A percentile compares a stretch with the other conserved stretches of the same genome.
These are phyloP conservation scores for Hyphantria cunea DNA, from an alignment of 1,140 invertebrate genomes.

Conservation along the genomic window DNA sequence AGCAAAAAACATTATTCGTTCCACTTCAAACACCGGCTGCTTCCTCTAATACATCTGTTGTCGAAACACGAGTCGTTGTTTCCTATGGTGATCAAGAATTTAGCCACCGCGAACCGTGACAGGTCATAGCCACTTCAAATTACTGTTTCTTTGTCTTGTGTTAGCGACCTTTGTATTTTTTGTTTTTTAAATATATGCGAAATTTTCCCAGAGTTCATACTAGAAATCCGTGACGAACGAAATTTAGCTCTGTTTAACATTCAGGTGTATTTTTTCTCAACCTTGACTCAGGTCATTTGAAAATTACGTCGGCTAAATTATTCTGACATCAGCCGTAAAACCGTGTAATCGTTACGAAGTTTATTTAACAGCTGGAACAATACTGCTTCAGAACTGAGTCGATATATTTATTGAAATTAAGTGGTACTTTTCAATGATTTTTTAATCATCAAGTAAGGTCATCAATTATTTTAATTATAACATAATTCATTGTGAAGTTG, in stretches of 20 bases:
- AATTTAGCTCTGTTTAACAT: slow-evolving; percentile 1
- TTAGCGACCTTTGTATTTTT: slow-evolving; percentile 17
- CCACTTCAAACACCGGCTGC: slow-evolving; percentile 20
- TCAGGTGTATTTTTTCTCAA: background rate
- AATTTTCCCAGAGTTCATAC: background rate
- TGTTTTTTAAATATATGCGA: slow-evolving; percentile 4
- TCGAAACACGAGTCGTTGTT: slow-evolving; percentile 1
- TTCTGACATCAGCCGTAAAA: slow-evolving; percentile 2
- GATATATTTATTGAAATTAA: background rate
- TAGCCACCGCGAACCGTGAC: slow-evolving; percentile 24
- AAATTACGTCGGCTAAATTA: background rate
- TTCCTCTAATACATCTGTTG: slow-evolving; percentile 14
- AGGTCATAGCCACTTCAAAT: slow-evolving; percentile 22
- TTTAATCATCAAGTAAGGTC: too few species aligned
- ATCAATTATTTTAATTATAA: too few species aligned
- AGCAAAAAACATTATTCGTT: slow-evolving; percentile 16
- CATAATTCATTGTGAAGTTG: too few species aligned
- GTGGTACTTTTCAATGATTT: too few species aligned
- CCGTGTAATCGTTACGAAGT: slow-evolving; percentile 14
- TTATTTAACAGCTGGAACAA: slow-evolving; percentile 12
- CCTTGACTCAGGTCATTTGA: background rate
- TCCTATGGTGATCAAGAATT: background rate
- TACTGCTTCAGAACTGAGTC: background rate
- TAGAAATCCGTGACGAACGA: slow-evolving; percentile 2
- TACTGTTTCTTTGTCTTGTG: slow-evolving; percentile 23